Evolutionary conservation across 92 coral and sea anemone genomes (phyloP).

Genomic region (Phymanthus crucifer): DNA sequence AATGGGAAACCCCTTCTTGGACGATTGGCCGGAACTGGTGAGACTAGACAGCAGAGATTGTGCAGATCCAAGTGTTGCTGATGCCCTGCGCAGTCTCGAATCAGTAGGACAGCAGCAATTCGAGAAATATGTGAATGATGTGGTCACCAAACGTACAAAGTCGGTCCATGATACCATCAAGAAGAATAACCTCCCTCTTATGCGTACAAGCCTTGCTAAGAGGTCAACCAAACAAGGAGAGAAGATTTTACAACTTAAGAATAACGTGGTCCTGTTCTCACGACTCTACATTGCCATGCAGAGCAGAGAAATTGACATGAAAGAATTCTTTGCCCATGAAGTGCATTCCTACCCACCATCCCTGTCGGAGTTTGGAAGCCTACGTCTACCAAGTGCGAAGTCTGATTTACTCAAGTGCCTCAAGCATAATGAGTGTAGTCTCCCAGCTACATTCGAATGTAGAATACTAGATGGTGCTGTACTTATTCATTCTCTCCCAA

Average conservation of each 20-base stretch:
- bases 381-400: conserved; percentile 48
- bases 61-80: conserved; percentile 36
- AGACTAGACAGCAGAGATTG: conserved; percentile 58
- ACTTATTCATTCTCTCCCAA: conserved; percentile 47
- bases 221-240: conserved; percentile 37
- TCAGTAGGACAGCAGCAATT: conserved; percentile 29
- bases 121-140: conserved; percentile 17
- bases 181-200: conserved; percentile 55
- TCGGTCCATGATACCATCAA: conserved; percentile 51
- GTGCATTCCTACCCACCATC: conserved; percentile 56
- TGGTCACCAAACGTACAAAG: conserved; percentile 28
- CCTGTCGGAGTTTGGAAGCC: conserved; percentile 43
- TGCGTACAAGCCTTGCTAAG: conserved; percentile 19
- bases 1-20: conserved; percentile 54
- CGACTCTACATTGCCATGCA: conserved; percentile 54
- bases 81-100: conserved; percentile 28
- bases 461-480: conserved; percentile 56
- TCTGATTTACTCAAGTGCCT: conserved; percentile 41
- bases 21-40: conserved; percentile 55
- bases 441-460: conserved; percentile 58
- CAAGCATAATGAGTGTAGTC: not conserved
- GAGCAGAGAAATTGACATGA: conserved; percentile 52
- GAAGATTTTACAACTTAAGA: conserved; percentile 48
- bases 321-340: conserved; percentile 58
- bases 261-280: conserved; percentile 54